Base-by-base conservation (phyloP, 2,113 vertebrate species). In the Elaphurus davidianus region DNA sequence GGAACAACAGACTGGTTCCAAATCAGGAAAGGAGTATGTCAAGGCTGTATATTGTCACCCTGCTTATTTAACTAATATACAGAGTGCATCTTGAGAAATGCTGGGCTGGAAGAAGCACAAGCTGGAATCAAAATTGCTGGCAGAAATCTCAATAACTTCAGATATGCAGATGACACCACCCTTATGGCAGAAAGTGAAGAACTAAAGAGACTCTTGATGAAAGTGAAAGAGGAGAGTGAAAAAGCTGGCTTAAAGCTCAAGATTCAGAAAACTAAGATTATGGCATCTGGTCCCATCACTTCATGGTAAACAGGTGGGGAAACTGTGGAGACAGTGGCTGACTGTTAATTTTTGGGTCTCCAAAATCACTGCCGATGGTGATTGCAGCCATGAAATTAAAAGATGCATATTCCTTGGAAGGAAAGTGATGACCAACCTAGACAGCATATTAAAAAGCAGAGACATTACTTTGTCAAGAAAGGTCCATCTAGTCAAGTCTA, bases 391-490 rank as follows among this genome's bases (percentile, higher is more conserved):
- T n/a, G 33, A n/a, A 67, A 67, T 67, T 67, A 67, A 67, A 67
- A 67, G 16, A n/a, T 0, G 0, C 33, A 5, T 67, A 67, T 7
- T 67, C 3, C 33, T 67, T n/a, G 33, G 62, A n/a, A n/a, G 62
- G 33, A 67, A 67, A 67, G 64, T 0, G 0, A 67, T n/a, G 33
- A 67, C 64, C 16, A 67, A n/a, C 33, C 16, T n/a, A n/a, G 33
- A 67, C 4, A 67, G 33, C 33, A 67, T 19, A 19, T 67, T n/a
- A 9, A 67, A 67, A 67, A n/a, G 64, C 8, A 67, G 33, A n/a
- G 64, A n/a, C 64, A 67, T 67, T n/a, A 67, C 33, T 67, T n/a
- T 67, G 33, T 19, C 62, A n/a, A 67, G 7, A 67, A n/a, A n/a
- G 33, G 33, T 67, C 64, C 2, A 0, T 67, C 16, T 67, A 67